These are phyloP conservation scores for Paracentrotus lividus DNA, from an alignment of 53 echinoderm and acorn worm species.

Conservation along the genomic window DNA sequence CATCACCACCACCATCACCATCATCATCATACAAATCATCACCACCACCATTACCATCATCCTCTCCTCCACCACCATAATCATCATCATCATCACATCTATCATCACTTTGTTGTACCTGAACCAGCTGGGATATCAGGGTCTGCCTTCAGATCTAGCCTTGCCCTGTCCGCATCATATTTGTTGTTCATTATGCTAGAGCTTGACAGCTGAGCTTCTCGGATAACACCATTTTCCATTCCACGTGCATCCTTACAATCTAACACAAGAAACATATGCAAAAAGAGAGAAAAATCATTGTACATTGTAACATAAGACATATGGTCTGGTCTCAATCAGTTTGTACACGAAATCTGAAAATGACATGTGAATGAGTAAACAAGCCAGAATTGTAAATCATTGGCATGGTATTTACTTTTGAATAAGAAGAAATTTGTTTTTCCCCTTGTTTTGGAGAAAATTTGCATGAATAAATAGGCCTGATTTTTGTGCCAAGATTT, in stretches of 20 bases:
- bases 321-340: too few species aligned
- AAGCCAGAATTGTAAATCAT: too few species aligned
- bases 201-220: conserved; percentile 79
- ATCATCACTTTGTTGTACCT: too few species aligned
- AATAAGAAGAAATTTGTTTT: too few species aligned
- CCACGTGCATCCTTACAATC: conserved; percentile 85
- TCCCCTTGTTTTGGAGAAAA: too few species aligned
- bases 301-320: too few species aligned
- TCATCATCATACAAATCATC: background rate
- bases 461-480: too few species aligned
- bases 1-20: background rate
- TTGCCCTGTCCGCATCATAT: conserved; percentile 79
- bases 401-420: too few species aligned
- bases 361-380: too few species aligned
- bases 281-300: too few species aligned
- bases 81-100: background rate
- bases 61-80: background rate
- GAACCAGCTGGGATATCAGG: conserved; percentile 86
- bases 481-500: too few species aligned
- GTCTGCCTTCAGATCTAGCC: conserved; percentile 77
- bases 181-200: conserved; percentile 67
- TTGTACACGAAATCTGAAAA: too few species aligned
- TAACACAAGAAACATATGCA: background rate
- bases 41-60: background rate
- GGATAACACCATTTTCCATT: conserved; percentile 82